Percentiles rank a stretch among this genome's conserved stretches.
phyloP scores from a whole-genome alignment of 2,888 invertebrate genomes.

The Drosophila formosana region DNA sequence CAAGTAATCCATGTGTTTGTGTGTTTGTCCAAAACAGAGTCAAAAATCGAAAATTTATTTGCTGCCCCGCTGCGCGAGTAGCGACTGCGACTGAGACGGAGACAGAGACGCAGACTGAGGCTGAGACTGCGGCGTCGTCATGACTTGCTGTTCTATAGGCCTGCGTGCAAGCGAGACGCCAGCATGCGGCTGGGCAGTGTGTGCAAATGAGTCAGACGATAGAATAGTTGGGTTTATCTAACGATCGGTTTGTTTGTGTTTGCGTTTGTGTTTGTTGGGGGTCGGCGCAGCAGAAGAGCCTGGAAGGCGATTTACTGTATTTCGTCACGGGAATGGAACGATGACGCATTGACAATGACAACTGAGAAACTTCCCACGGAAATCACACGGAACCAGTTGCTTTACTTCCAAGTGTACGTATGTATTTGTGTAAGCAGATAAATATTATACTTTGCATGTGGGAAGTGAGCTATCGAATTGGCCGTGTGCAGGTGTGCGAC shows the following conservation, averaged over 20 bases:
- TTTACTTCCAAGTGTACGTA: neutral
- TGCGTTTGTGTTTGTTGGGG: neutral
- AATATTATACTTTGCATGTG: constrained; percentile 6
- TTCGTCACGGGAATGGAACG: constrained; percentile 36
- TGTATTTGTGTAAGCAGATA: neutral
- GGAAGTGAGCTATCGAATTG: neutral
- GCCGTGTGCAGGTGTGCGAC: neutral
- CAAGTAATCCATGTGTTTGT: neutral
- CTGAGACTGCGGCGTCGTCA: constrained; percentile 32
- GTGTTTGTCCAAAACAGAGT: constrained; percentile 13
- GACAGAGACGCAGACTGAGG: constrained; percentile 1
- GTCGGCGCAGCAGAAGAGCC: constrained; percentile 11
- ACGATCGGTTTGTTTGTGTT: constrained; percentile 25
- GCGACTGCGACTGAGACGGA: constrained; percentile 4
- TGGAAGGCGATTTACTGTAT: constrained; percentile 17
- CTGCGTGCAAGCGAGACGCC: constrained; percentile 21
- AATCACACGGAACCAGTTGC: constrained; percentile 24
- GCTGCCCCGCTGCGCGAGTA: constrained; percentile 12
- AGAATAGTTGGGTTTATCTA: constrained; percentile 8
- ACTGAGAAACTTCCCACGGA: constrained; percentile 32
- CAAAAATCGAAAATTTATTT: constrained; percentile 17
- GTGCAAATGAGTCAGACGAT: constrained; percentile 34
- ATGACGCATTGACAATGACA: constrained; percentile 42
- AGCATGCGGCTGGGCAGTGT: neutral
- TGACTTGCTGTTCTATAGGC: constrained; percentile 53